phyloP scores from a whole-genome alignment of 2,797 vertebrate genomes.

The Tenualosa ilisha region DNA sequence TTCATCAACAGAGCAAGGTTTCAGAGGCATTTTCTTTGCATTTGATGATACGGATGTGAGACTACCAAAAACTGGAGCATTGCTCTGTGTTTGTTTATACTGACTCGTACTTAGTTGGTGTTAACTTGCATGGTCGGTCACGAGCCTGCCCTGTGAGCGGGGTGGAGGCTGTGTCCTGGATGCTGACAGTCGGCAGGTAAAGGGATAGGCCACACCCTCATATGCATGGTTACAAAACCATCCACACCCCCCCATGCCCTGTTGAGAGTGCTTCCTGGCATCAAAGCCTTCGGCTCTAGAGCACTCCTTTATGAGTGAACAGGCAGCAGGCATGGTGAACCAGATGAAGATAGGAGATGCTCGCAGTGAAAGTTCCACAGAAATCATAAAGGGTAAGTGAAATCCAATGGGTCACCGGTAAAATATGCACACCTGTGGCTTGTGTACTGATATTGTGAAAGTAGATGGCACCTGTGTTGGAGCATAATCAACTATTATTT shows the following conservation, averaged over 20 bases:
- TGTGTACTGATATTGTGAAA: not conserved
- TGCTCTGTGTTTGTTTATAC: not conserved
- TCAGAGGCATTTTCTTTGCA: not conserved
- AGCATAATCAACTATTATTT: not conserved
- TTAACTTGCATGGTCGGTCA: not conserved
- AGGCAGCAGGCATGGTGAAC: constrained; percentile 58
- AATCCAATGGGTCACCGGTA: not conserved
- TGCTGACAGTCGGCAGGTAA: constrained; percentile 25
- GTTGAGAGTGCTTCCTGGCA: not conserved
- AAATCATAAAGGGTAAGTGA: constrained; percentile 61
- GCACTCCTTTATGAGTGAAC: constrained; percentile 53
- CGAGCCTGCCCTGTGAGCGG: not conserved
- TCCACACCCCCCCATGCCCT: constrained; percentile 23
- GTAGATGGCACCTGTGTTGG: not conserved
- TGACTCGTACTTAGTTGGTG: not conserved
- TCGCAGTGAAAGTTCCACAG: constrained; percentile 48
- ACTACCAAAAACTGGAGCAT: not conserved
- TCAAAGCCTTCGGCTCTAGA: constrained; percentile 19
- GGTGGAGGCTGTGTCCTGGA: not conserved
- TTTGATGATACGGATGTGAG: not conserved
- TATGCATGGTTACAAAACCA: constrained; percentile 48
- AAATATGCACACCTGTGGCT: constrained; percentile 9
- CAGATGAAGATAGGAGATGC: constrained; percentile 56
- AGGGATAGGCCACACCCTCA: constrained; percentile 52
- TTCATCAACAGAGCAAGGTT: not conserved